phyloP scores from a whole-genome alignment of 37 sponge, comb jelly and placozoan genomes.

The Oopsacas minuta region DNA sequence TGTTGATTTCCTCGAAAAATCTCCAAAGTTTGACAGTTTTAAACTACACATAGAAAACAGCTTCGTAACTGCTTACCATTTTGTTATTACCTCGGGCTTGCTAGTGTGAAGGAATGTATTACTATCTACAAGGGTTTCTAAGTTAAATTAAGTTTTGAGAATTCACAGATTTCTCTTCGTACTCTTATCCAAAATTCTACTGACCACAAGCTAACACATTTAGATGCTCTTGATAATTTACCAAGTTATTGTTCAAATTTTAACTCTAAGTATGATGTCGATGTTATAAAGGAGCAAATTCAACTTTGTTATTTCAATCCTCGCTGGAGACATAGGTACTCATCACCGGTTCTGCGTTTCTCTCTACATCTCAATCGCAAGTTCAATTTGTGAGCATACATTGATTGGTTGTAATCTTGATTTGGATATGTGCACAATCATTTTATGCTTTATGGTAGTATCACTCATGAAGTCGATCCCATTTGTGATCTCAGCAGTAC shows the following conservation, averaged over 20 bases:
- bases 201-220: neutral
- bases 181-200: neutral
- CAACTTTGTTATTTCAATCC: neutral
- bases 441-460: neutral
- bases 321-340: neutral
- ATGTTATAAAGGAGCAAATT: too few relatives aligned
- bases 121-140: neutral
- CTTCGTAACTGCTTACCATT: neutral
- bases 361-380: neutral
- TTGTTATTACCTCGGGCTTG: neutral
- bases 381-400: neutral
- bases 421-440: neutral
- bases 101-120: neutral
- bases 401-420: too few relatives aligned
- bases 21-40: neutral
- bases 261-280: neutral
- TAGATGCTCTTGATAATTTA: neutral
- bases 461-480: neutral
- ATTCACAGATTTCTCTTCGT: neutral
- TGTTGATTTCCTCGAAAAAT: neutral
- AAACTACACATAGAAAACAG: neutral
- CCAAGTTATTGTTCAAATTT: neutral
- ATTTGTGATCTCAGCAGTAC: neutral
- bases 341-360: neutral
- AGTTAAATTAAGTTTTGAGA: neutral